Conservation (phyloP, 35 echinoderm and acorn worm genomes). For the Ophioderma brevispina region DNA sequence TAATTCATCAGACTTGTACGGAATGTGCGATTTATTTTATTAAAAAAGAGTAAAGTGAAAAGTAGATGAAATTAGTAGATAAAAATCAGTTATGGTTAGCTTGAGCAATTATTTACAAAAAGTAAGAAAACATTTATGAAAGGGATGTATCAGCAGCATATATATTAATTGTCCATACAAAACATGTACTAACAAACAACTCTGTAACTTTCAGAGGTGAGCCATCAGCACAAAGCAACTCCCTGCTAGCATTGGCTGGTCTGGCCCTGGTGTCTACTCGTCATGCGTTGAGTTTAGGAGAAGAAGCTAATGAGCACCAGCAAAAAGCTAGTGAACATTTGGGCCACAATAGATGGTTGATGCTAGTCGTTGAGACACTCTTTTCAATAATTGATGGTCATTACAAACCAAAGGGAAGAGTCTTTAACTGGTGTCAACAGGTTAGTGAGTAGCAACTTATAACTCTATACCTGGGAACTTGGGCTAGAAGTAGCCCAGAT, state of each 20-base stretch:
- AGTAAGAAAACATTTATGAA: too few species aligned
- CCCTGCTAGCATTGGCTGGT: constrained; percentile 6
- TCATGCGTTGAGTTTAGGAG: constrained; percentile 4
- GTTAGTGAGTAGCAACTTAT: not conserved
- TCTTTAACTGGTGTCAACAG: constrained; percentile 40
- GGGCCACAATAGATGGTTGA: constrained; percentile 19
- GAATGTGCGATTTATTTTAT: too few species aligned
- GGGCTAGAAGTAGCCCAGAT: too few species aligned
- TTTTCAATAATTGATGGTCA: not conserved
- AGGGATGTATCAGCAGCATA: too few species aligned
- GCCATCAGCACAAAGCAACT: constrained; percentile 26
- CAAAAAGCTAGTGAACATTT: constrained; percentile 20
- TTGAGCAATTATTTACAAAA: too few species aligned
- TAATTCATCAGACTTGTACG: too few species aligned
- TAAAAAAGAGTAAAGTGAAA: too few species aligned
- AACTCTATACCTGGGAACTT: too few species aligned
- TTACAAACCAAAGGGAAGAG: not conserved
- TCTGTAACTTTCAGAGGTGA: constrained; percentile 12
- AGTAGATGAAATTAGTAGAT: too few species aligned
- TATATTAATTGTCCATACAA: too few species aligned
- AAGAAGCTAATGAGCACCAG: not conserved
- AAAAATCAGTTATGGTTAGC: too few species aligned
- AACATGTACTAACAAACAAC: too few species aligned
- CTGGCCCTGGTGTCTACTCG: constrained; percentile 28
- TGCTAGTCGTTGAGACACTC: constrained; percentile 23